Conservation (phyloP, 2,113 vertebrate genomes). For the Oenanthe melanoleuca region DNA sequence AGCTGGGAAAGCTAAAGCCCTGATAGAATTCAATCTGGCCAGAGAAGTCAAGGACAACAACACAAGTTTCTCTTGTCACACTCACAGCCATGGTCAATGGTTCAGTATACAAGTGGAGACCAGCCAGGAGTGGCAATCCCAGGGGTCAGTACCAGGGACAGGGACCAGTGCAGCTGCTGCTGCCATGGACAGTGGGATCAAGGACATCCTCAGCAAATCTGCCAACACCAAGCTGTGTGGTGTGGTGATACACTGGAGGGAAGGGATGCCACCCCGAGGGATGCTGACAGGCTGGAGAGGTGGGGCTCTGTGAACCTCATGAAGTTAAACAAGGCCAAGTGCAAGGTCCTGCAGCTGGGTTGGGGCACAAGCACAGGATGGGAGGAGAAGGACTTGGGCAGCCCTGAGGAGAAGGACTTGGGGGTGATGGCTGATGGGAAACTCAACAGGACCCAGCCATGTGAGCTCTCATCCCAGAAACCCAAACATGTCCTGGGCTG, state of each 20-base stretch:
- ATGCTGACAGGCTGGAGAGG: background rate
- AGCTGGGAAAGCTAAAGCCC: background rate
- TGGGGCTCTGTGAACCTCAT: background rate
- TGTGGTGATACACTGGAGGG: background rate
- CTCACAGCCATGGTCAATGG: background rate
- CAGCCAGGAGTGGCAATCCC: background rate
- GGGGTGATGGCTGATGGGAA: rapidly evolving
- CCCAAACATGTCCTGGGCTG: background rate
- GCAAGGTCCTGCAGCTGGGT: background rate
- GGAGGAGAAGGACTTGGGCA: background rate
- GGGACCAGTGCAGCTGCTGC: background rate
- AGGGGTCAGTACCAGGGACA: no score
- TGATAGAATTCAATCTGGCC: background rate
- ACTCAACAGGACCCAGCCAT: background rate
- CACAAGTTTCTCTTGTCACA: background rate
- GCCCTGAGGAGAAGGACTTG: background rate
- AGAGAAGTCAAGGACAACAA: background rate
- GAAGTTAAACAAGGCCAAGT: background rate
- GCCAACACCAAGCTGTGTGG: background rate
- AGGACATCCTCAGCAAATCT: background rate
- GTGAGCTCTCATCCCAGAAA: background rate
- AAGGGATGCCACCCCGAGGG: background rate
- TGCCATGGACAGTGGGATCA: background rate
- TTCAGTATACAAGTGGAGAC: background rate
- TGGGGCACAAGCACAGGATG: background rate